These are phyloP conservation scores for Eilema depressum DNA, from an alignment of 2,888 invertebrate genomes.

Conservation along the genomic window DNA sequence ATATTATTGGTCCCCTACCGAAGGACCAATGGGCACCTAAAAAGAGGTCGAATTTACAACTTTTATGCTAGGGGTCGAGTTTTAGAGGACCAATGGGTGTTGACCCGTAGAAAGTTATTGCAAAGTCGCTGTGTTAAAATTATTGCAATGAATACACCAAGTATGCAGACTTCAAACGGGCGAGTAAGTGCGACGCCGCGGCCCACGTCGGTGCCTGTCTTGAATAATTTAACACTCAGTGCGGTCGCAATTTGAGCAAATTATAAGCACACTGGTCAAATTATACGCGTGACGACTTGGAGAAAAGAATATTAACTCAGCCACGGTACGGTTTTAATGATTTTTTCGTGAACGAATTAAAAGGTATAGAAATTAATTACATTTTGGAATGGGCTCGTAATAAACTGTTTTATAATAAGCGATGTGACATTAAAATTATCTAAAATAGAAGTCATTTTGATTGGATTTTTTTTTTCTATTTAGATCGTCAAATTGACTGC, in stretches of 20 bases:
- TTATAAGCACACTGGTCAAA: slow-evolving; percentile 62
- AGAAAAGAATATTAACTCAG: slow-evolving; percentile 27
- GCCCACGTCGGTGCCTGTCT: slow-evolving; percentile 45
- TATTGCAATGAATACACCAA: slow-evolving; percentile 40
- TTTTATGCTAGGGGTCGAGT: too few species aligned
- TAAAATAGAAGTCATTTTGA: background rate
- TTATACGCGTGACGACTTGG: slow-evolving; percentile 33
- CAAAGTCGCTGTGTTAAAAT: background rate
- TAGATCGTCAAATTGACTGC: background rate
- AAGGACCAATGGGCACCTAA: too few species aligned
- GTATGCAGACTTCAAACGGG: slow-evolving; percentile 42
- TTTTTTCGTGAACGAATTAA: slow-evolving; percentile 9
- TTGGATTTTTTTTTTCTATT: background rate
- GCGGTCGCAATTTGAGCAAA: slow-evolving; percentile 66
- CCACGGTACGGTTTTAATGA: slow-evolving; percentile 21
- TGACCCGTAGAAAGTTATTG: too few species aligned
- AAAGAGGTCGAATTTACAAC: too few species aligned
- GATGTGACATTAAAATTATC: background rate
- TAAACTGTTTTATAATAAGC: background rate
- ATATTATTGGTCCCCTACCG: too few species aligned
- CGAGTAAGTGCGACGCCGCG: slow-evolving; percentile 44
- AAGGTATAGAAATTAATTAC: background rate
- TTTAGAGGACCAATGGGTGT: too few species aligned
- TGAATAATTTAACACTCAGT: slow-evolving; percentile 58
- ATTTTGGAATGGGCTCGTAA: background rate